Evolutionary conservation across 2,113 vertebrate species (phyloP), one percentile per base, ranked within the genome.

Genomic region (Nothocercus julius): DNA sequence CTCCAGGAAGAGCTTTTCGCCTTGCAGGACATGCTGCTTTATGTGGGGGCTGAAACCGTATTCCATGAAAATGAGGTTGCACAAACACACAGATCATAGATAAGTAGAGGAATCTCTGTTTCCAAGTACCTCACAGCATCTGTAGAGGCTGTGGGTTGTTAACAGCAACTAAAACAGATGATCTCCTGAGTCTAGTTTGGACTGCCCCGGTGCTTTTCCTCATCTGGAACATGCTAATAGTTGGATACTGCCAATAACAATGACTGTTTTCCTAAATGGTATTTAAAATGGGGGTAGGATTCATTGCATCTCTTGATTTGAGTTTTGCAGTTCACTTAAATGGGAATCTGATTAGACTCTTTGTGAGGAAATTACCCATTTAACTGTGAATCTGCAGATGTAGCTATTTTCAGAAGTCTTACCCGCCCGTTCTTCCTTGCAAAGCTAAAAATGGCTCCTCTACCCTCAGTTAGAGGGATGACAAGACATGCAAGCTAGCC

Each of bases 381-480:
- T 84, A 75, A 73, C 77, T 87, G 77, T 84, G 68, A 79, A 82
- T 89, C 62, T 92, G 82, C 80, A 95, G 80, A 84, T 89, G 77
- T 68, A 68, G 49, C 76, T 96, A 76, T 95, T 96, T 86, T 61
- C 90, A 93, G 92, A 82, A 54, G 11, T 28, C 42, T 87, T 87
- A 22, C 38, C 87, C 62, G 2, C 94, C 90, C 85, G 53, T 83
- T 42, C 56, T 91, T 20, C 45, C 61, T 91, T 20, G 5, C 51
- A 88, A 58, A 69, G 77, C 85, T 72, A 73, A 78, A 92, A 94
- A 25, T 20, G 66, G 32, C 58, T 79, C 58, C 42, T 83, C 76
- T 32, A 59, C 77, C 82, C 51, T 86, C 73, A 90, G 79, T 85
- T 78, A 51, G 67, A 36, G 83, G 53, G 76, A 25, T 75, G 62